Conservation (phyloP, 2,888 invertebrate genomes). For the Neoitamus cyanurus region DNA sequence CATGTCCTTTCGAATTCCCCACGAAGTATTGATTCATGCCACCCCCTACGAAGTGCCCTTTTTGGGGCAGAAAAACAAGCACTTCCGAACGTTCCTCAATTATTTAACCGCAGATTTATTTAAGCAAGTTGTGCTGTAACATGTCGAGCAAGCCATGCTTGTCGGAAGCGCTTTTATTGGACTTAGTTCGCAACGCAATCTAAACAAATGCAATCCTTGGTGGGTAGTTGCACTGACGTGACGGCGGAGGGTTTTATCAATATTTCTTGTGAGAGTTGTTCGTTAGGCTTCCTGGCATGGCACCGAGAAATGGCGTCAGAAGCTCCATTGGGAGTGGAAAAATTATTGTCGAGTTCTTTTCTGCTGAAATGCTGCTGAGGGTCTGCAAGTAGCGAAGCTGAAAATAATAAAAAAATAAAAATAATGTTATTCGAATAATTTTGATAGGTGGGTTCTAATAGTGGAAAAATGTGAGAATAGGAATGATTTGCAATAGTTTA, state of each 20-base stretch:
- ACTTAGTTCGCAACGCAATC: not conserved
- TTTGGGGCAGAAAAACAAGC: not conserved
- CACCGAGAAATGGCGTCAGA: constrained; percentile 64
- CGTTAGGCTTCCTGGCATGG: not conserved
- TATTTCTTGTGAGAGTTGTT: constrained; percentile 21
- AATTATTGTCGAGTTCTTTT: constrained; percentile 95
- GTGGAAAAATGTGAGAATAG: not conserved
- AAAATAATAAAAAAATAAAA: constrained; percentile 58
- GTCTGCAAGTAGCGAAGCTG: constrained; percentile 91
- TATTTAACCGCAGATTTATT: not conserved
- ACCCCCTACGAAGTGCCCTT: not conserved
- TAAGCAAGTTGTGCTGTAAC: not conserved
- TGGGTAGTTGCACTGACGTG: not conserved
- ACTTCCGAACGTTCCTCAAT: not conserved
- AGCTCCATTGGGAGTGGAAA: constrained; percentile 92
- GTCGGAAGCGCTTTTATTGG: not conserved
- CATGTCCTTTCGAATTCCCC: not conserved
- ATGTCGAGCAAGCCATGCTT: not conserved
- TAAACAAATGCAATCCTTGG: not conserved
- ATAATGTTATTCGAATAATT: not conserved
- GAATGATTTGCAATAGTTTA: not conserved
- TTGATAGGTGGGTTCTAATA: not conserved
- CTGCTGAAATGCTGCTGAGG: constrained; percentile 88
- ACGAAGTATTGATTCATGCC: not conserved
- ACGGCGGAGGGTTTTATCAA: not conserved